phyloP scores from a whole-genome alignment of 1,140 invertebrate genomes.

The Cephus cinctus region DNA sequence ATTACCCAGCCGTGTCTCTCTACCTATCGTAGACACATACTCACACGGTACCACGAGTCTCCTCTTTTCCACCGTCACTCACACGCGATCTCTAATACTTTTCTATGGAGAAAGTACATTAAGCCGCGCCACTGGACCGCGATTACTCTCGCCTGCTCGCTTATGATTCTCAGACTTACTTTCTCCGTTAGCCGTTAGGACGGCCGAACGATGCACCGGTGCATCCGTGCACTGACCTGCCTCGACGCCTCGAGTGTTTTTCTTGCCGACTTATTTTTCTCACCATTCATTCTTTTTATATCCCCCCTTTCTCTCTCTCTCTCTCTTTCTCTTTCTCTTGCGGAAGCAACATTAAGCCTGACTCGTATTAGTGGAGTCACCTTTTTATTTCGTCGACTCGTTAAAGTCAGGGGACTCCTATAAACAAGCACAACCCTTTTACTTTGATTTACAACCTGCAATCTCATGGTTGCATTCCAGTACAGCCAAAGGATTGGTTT shows the following conservation, averaged over 20 bases:
- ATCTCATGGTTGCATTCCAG: too few species aligned
- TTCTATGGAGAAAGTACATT: constrained; percentile 30
- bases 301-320: constrained; percentile 10
- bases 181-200: constrained; percentile 27
- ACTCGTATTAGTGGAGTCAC: too few species aligned
- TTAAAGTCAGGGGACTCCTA: not conserved
- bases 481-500: too few species aligned
- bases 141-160: constrained; percentile 26
- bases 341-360: too few species aligned
- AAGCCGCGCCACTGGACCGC: constrained; percentile 24
- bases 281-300: constrained; percentile 10
- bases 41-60: too few species aligned
- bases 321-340: not conserved
- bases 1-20: constrained; percentile 12
- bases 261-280: constrained; percentile 1
- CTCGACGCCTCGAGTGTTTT: constrained; percentile 17
- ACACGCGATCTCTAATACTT: too few species aligned
- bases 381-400: too few species aligned
- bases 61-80: too few species aligned
- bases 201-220: constrained; percentile 14
- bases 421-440: too few species aligned
- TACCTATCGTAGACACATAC: too few species aligned
- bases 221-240: constrained; percentile 39
- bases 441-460: too few species aligned
- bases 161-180: constrained; percentile 28